Base-by-base conservation (phyloP, 2,797 vertebrate genomes). In the Pitangus sulphuratus region DNA sequence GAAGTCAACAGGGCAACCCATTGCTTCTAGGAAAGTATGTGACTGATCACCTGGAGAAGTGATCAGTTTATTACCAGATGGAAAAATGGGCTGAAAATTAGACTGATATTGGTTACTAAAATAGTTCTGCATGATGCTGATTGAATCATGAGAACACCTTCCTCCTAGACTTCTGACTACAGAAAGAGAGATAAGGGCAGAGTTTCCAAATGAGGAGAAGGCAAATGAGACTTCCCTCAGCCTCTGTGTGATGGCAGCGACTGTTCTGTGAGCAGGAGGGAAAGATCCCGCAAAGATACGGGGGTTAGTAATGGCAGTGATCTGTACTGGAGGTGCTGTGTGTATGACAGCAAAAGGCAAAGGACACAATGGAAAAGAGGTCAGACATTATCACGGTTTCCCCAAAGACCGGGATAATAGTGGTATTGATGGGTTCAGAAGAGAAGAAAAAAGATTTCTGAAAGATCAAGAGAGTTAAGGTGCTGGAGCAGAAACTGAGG, bases 121-220 rank as follows among this genome's bases (percentile, higher is more conserved):
- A 64, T 21, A 51, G 74, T 70, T 90, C 86, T 79, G 58, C 35
- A 24, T 3, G 11, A 70, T 66, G 75, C 40, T 7, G 18, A 60
- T 21, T 61, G 58, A 88, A 92, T 56, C 50, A 78, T 50, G 30
- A 85, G 60, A 89, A 83, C 76, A 86, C 28, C 64, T 91, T 83
- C 68, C 37, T 50, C 82, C 50, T 53, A 75, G 26, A 56, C 72
- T 44, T 86, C 33, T 7, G 13, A 66, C 53, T 71, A 64, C 0
- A 3, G 70, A 94, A 95, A 76, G 53, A 83, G 61, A 95, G 75
- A 7, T 54, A 89, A 91, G 62, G 66, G 74, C 44, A 86, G 66
- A 77, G 48, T 50, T 94, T 79, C 91, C 50, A 77, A 60, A 69
- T 20, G 87, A 94, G 37, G 25, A 86, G 58, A 74, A 83, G 74